A percentile compares a stretch with the other conserved stretches of the same genome.
These are phyloP conservation scores for Creontiades dilutus DNA, from an alignment of 2,888 invertebrate species.

Conservation along the genomic window DNA sequence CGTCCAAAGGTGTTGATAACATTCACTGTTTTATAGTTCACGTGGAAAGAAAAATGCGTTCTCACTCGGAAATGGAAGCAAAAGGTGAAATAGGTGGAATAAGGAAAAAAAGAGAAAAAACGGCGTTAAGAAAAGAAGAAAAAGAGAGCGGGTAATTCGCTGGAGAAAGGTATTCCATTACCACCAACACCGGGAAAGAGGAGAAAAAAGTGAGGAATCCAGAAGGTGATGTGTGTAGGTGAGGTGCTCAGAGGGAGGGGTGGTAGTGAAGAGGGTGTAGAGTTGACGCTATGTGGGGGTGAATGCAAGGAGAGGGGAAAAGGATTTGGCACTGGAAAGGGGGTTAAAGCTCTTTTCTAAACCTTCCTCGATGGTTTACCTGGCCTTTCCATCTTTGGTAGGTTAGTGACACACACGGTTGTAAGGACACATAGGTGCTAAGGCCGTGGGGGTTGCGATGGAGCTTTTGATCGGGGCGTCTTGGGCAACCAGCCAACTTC, in stretches of 20 bases:
- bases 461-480: conserved; percentile 51
- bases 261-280: background rate
- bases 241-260: background rate
- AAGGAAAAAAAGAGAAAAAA: conserved; percentile 2
- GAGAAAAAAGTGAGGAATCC: conserved; percentile 21
- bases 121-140: conserved; percentile 57
- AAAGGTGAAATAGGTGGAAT: background rate
- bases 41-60: conserved; percentile 4
- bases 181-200: conserved; percentile 13
- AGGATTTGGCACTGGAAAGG: conserved; percentile 52
- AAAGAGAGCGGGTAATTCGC: conserved; percentile 37
- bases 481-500: conserved; percentile 58
- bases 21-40: conserved; percentile 40
- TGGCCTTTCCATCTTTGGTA: conserved; percentile 37
- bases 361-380: conserved; percentile 21
- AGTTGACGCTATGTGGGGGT: background rate
- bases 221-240: background rate
- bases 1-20: conserved; percentile 43
- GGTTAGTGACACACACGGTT: conserved; percentile 55
- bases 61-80: background rate
- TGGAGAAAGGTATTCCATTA: conserved; percentile 68
- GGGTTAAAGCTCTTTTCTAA: conserved; percentile 31
- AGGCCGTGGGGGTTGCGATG: background rate
- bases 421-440: conserved; percentile 51
- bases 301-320: background rate